These are phyloP conservation scores for Hemitrygon akajei DNA, from an alignment of 2,797 vertebrate species.

Conservation along the genomic window DNA sequence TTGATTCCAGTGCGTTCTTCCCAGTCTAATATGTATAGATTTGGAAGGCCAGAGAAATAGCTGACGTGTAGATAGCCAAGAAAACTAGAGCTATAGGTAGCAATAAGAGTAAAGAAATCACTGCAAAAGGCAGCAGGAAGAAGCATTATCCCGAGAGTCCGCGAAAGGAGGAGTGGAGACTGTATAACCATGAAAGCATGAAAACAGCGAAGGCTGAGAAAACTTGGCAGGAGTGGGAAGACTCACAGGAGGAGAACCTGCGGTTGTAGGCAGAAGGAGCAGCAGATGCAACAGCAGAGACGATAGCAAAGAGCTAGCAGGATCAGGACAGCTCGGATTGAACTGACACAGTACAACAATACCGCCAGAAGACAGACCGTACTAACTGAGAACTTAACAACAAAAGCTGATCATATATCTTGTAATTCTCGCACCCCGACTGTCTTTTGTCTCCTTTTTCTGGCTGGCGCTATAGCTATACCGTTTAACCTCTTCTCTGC, in stretches of 20 bases:
- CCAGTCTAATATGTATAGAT: background rate
- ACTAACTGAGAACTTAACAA: background rate
- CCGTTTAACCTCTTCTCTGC: background rate
- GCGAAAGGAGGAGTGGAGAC: background rate
- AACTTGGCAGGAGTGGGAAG: constrained; percentile 8
- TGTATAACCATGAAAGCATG: background rate
- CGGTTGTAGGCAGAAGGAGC: background rate
- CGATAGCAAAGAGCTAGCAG: background rate
- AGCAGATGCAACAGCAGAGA: background rate
- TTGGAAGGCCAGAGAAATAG: background rate
- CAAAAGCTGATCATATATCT: background rate
- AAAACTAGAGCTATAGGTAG: background rate
- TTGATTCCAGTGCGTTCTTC: background rate
- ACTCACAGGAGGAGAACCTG: background rate
- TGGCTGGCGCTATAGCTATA: background rate
- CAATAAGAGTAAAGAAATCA: background rate
- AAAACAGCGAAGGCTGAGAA: constrained; percentile 11
- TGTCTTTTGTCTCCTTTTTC: background rate
- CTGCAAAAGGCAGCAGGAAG: no score
- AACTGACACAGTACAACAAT: background rate
- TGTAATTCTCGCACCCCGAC: background rate
- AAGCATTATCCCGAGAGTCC: background rate
- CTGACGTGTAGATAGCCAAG: no score
- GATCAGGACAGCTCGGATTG: background rate
- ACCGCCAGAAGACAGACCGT: background rate